Base-by-base conservation (phyloP, 2,888 invertebrate species). In the Limnephilus marmoratus region DNA sequence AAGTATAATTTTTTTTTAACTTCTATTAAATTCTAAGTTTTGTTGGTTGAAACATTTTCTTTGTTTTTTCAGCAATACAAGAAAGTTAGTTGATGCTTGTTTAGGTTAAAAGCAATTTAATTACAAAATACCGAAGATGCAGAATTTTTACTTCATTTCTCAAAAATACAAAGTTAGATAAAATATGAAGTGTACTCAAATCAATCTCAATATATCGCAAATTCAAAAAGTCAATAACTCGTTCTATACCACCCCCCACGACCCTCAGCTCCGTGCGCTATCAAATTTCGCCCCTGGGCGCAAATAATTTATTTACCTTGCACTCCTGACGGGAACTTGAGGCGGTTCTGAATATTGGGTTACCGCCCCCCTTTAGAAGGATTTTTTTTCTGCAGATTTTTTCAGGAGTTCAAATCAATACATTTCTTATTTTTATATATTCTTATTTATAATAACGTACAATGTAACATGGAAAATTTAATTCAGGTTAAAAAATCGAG, bases 241-340 rank as follows among this genome's bases (percentile, higher is more conserved):
- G 7, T 82, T 82, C 34, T 34, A 13, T 15, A 34, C 31, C 37
- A 15, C 86, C 41, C 86, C n/a, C 29, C 86, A 1, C 86, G 29
- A 3, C 45, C 29, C 45, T 37, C 86, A 15, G 41, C 29, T 86
- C 29, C 49, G n/a, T 29, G 41, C 41, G 41, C 29, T 37, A 82
- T 82, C 31, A 5, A 34, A 34, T 34, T 82, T 82, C 82, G 18
- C 82, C 82, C 82, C 13, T 18, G 13, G 29, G 49, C 24, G n/a
- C 41, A 13, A n/a, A 45, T 45, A 24, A 45, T 45, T 3, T 86
- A 86, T 86, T 86, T 86, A 45, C 86, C 49, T 45, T 49, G 86
- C 86, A 86, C 86, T 86, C 49, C 86, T 29, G n/a, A 5, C 49
- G 29, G 41, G 49, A n/a, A 86, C n/a, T 49, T 45, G 45, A 85